Conservation (phyloP, 2,797 vertebrate genomes). For the Rhabdomys pumilio region DNA sequence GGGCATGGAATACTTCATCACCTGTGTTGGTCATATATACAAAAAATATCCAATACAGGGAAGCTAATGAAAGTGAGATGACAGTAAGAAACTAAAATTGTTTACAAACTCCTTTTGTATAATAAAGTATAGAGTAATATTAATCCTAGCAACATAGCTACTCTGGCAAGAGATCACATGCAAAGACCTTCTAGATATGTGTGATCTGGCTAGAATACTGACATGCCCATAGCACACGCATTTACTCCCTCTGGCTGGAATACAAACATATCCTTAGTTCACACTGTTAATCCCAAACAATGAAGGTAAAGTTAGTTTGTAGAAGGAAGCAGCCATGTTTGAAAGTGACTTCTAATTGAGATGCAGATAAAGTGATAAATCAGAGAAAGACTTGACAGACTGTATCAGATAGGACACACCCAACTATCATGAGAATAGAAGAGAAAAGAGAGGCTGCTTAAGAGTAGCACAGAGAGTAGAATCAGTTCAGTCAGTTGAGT, state of each 20-base stretch:
- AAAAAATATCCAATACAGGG: conserved; percentile 55
- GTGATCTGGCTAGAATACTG: background rate
- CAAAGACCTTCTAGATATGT: background rate
- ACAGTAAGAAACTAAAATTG: background rate
- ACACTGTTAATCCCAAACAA: background rate
- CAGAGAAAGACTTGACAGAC: background rate
- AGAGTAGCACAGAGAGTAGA: no score
- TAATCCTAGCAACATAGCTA: background rate
- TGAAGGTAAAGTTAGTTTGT: background rate
- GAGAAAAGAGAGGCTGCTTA: no score
- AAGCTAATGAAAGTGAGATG: conserved; percentile 21
- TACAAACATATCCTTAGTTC: background rate
- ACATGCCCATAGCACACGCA: background rate
- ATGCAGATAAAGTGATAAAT: background rate
- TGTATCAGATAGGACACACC: background rate
- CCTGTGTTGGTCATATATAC: background rate
- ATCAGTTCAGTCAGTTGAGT: no score
- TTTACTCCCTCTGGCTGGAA: no score
- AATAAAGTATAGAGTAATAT: background rate
- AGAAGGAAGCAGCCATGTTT: background rate
- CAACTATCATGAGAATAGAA: background rate
- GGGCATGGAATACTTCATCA: background rate
- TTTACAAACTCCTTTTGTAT: background rate
- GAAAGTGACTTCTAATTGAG: background rate
- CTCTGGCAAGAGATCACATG: background rate